These are phyloP conservation scores for Cephus pygmeus DNA, from an alignment of 2,888 invertebrate genomes.

Conservation along the genomic window DNA sequence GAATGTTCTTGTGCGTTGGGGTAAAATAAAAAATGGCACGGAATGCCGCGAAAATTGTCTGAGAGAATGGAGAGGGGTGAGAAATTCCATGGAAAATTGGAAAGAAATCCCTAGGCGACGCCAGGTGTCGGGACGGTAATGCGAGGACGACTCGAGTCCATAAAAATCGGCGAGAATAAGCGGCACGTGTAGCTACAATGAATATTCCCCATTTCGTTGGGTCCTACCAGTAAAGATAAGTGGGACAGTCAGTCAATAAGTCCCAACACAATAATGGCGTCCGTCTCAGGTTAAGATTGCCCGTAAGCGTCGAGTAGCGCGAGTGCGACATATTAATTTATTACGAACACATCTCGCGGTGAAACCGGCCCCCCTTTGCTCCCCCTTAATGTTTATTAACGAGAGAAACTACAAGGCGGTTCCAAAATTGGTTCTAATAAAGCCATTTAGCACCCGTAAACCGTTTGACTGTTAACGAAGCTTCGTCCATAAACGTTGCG, in stretches of 20 bases:
- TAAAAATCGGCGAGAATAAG: not conserved
- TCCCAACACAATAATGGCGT: not conserved
- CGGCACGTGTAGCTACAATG: not conserved
- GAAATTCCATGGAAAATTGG: not conserved
- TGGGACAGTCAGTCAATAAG: not conserved
- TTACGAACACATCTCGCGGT: conserved; percentile 18
- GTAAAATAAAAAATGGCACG: not conserved
- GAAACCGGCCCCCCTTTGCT: not conserved
- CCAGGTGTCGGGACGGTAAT: not conserved
- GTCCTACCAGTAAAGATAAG: not conserved
- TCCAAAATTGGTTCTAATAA: conserved; percentile 24
- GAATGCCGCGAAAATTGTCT: not conserved
- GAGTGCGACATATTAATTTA: conserved; percentile 42
- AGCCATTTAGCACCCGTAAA: conserved; percentile 16
- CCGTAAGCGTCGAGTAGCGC: conserved; percentile 16
- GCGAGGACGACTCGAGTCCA: not conserved
- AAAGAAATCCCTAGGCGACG: not conserved
- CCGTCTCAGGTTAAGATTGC: not conserved
- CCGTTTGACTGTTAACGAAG: conserved; percentile 14
- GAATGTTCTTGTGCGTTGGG: not conserved
- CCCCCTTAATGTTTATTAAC: conserved; percentile 37
- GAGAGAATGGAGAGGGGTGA: not conserved
- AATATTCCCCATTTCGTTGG: not conserved
- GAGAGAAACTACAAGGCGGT: conserved; percentile 21
- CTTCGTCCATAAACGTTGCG: not conserved